These are phyloP conservation scores for Pomacea canaliculata DNA, from an alignment of 2,888 invertebrate genomes.

Conservation along the genomic window DNA sequence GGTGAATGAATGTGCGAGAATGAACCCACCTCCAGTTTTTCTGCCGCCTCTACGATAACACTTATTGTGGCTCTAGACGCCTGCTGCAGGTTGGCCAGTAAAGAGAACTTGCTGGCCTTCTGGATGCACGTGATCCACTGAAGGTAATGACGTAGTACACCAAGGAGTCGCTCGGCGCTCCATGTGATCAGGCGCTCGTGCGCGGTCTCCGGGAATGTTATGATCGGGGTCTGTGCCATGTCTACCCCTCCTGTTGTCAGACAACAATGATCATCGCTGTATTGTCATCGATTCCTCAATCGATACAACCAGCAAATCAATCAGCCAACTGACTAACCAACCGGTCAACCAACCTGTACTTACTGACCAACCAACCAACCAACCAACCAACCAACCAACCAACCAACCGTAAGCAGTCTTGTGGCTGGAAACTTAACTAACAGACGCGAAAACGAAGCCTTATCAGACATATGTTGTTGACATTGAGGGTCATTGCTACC, in stretches of 20 bases:
- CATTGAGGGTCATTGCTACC: too few species aligned
- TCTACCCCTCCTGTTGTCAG: slow-evolving; percentile 13
- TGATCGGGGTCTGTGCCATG: slow-evolving; percentile 6
- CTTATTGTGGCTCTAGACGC: slow-evolving; percentile 40
- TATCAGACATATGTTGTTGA: too few species aligned
- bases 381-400: background rate
- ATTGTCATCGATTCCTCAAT: background rate
- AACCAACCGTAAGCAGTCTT: too few species aligned
- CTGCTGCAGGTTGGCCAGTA: slow-evolving; percentile 44
- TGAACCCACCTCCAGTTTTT: slow-evolving; percentile 44
- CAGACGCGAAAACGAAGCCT: too few species aligned
- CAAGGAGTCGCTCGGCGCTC: slow-evolving; percentile 8
- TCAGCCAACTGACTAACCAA: background rate
- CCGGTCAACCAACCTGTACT: too few species aligned
- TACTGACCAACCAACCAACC: background rate
- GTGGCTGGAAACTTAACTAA: too few species aligned
- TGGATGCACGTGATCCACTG: slow-evolving; percentile 8
- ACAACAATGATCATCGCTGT: too few species aligned
- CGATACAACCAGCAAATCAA: background rate
- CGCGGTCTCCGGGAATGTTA: slow-evolving; percentile 9
- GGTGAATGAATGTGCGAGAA: too few species aligned
- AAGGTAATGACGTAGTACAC: slow-evolving; percentile 17
- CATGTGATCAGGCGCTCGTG: slow-evolving; percentile 12
- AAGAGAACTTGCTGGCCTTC: slow-evolving; percentile 31
- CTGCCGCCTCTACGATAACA: slow-evolving; percentile 42